Evolutionary conservation across 2,888 invertebrate genomes (phyloP), one percentile per base, ranked within the genome.

Genomic region (Chrysodeixis includens): DNA sequence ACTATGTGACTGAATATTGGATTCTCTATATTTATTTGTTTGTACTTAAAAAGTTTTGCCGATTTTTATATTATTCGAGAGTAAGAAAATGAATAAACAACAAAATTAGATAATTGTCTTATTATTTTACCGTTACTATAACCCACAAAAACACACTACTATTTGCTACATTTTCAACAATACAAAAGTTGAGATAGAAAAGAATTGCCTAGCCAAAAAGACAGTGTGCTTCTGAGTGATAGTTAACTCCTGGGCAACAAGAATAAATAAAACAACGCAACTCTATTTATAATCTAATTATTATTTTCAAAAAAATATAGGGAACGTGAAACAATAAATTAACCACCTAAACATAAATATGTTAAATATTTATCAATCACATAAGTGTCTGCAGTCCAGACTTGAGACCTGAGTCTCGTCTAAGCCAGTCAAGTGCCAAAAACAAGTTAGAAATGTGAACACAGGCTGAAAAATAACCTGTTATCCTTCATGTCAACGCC

Each of bases 301-400:
- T 91, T 91, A 90, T 90, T 91, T 89, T 88, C 86, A 90, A 91
- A 90, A 90, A 90, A 91, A 89, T 88, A 90, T 89, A 90, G 88
- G 88, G 90, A 91, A 92, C 88, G 83, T 88, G 88, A 92, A 92
- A 92, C 90, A 92, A 92, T 92, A 92, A 92, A 86, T 92, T 91
- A 92, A 90, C 82, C 87, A 82, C 88, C 87, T 89, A 90, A 88
- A 89, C 86, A 85, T 90, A 90, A 88, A 87, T 86, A 87, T 82
- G 84, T 86, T 86, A 88, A 86, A 86, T 83, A 87, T 86, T 81
- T 82, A 79, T 85, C 82, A 85, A 89, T 89, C 88, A 92, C 91
- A 90, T 86, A 80, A 81, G 70, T 71, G 76, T 77, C 78, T 80
- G 76, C 49, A 59, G 54, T 58, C 22, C 69, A 78, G 71, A 78